phyloP scores from a whole-genome alignment of 1,140 invertebrate species.

The Cepaea nemoralis region DNA sequence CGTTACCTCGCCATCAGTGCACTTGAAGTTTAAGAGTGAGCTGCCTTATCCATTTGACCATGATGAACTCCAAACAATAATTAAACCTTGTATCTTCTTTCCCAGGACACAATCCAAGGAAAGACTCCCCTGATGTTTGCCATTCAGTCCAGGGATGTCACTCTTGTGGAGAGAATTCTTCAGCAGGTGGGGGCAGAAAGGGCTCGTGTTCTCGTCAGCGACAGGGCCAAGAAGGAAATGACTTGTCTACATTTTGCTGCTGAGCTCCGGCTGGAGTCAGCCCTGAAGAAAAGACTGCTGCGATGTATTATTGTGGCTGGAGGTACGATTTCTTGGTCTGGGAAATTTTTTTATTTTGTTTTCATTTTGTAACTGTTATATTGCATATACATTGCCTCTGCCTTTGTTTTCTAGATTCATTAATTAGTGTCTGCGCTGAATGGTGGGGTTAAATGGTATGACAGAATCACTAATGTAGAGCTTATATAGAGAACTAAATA shows the following conservation, averaged over 20 bases:
- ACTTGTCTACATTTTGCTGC: conserved; percentile 19
- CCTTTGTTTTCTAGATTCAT: too few relatives aligned
- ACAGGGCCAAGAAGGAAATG: background rate
- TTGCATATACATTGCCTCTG: too few relatives aligned
- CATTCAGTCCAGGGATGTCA: conserved; percentile 22
- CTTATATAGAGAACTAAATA: background rate
- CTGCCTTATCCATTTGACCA: too few relatives aligned
- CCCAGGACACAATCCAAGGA: conserved; percentile 7
- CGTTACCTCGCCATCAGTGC: too few relatives aligned
- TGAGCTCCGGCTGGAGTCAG: background rate
- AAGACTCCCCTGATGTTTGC: conserved; percentile 23
- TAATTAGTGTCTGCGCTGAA: background rate
- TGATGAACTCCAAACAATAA: too few relatives aligned
- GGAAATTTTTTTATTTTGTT: too few relatives aligned
- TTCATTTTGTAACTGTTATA: too few relatives aligned
- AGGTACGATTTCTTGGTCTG: too few relatives aligned
- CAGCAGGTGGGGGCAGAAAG: background rate
- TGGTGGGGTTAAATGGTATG: background rate
- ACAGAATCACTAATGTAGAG: background rate
- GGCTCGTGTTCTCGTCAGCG: conserved; percentile 15
- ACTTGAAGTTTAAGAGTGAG: too few relatives aligned
- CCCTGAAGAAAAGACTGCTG: background rate
- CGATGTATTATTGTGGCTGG: conserved; percentile 17
- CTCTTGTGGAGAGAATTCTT: background rate
- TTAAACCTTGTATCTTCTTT: background rate